Conservation (phyloP, 2,797 vertebrate species). For the Bryconaethiops microstoma region DNA sequence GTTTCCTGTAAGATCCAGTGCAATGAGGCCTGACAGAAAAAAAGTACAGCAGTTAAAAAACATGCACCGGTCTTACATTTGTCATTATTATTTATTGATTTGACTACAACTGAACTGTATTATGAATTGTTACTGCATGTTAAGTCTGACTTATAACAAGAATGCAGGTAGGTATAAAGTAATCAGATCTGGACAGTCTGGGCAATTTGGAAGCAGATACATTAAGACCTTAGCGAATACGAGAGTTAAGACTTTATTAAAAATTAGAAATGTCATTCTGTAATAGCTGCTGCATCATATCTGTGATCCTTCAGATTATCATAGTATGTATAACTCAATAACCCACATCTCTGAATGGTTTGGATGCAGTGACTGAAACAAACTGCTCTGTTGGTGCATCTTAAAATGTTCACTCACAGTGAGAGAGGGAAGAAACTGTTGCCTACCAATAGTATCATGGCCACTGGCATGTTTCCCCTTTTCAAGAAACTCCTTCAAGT, state of each 20-base stretch:
- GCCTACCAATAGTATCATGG: conserved; percentile 63
- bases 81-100: background rate
- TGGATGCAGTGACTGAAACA: background rate
- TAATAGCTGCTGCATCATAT: background rate
- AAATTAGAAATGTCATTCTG: background rate
- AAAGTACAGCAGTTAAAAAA: conserved; percentile 1
- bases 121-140: background rate
- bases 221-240: background rate
- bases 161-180: background rate
- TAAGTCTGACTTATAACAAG: background rate
- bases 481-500: conserved; percentile 59
- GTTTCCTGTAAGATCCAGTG: conserved; percentile 62
- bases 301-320: background rate
- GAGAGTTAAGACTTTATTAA: background rate
- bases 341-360: background rate
- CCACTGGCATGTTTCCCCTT: conserved; percentile 51
- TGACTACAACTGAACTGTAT: background rate
- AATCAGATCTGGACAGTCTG: background rate
- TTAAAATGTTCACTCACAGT: background rate
- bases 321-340: background rate
- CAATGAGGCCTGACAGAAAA: conserved; percentile 51
- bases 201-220: background rate
- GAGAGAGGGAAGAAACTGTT: background rate
- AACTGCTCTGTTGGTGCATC: background rate
- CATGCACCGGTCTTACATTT: background rate